phyloP scores from a whole-genome alignment of 2,113 vertebrate species.

The Podocnemis expansa region DNA sequence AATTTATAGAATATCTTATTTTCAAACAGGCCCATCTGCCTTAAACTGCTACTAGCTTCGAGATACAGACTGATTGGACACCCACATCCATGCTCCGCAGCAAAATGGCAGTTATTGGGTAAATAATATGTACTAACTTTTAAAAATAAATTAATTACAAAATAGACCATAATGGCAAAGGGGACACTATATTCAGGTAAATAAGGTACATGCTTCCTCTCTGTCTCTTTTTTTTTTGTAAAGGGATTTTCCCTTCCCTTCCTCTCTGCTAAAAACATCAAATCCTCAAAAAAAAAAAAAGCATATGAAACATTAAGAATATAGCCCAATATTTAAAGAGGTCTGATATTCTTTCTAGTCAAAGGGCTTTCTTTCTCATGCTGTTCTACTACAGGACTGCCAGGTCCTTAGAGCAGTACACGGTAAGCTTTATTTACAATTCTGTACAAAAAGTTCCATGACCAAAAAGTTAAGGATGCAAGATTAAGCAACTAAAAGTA shows the following conservation, averaged over 20 bases:
- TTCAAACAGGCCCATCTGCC: background rate
- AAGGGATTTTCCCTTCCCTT: background rate
- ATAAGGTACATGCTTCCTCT: background rate
- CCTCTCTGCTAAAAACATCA: background rate
- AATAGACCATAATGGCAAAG: background rate
- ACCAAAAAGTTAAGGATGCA: background rate
- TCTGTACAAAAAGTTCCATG: background rate
- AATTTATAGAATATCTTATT: background rate
- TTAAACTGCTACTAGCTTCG: background rate
- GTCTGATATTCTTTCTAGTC: background rate
- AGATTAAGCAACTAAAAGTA: background rate
- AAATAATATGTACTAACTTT: background rate
- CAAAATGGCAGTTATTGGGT: background rate
- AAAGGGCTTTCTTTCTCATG: background rate
- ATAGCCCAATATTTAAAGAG: background rate
- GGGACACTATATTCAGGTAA: background rate
- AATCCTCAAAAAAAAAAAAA: background rate
- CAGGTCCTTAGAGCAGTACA: background rate
- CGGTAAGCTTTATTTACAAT: background rate
- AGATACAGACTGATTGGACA: background rate
- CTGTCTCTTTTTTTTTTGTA: background rate
- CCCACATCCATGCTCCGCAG: background rate
- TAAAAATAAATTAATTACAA: background rate
- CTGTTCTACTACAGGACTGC: background rate
- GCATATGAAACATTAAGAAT: background rate